Evolutionary conservation across 1,140 invertebrate genomes (phyloP), one percentile per base, ranked within the genome.

Genomic region (Calephelis nemesis): DNA sequence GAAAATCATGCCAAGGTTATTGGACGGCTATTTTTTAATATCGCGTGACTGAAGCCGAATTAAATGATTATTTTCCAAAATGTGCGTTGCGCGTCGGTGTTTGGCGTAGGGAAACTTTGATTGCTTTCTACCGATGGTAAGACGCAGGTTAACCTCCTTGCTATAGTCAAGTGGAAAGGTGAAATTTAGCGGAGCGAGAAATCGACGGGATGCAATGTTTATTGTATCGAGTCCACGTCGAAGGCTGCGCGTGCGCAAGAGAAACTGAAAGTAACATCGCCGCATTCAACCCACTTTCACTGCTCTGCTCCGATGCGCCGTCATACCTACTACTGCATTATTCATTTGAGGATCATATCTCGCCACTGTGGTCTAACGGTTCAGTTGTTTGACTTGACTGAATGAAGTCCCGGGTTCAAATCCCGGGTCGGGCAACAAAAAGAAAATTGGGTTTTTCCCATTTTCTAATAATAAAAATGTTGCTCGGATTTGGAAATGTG

Each of bases 141-240:
- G 66, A 72, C 2, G 72, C 82, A 78, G 79, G 82, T 83, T 81
- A 81, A 78, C 79, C 73, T 72, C 76, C 78, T 71, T 73, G 70
- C 73, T 76, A 86, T 87, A 85, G 77, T 78, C 78, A 74, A 85
- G 83, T 91, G 83, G 87, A 87, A 90, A 89, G 87, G 87, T 88
- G 86, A 89, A 91, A 91, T 85, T 91, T 87, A 88, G 81, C 85
- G 78, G 82, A 86, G 87, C 88, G 87, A 91, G 88, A 91, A 91
- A 91, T 91, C 87, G 85, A 81, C 84, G 86, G 87, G 86, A 88
- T 88, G 87, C 82, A 84, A 88, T 88, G 85, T 88, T 88, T 91
- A 89, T 89, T 89, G 88, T 91, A 89, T 86, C 87, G 83, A 88
- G 82, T 82, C 77, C 81, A 77, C 80, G 78, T 76, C 77, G 80